Evolutionary conservation across 2,888 invertebrate genomes (phyloP), one percentile per base, ranked within the genome.

Genomic region (Tetanocera ferruginea): DNA sequence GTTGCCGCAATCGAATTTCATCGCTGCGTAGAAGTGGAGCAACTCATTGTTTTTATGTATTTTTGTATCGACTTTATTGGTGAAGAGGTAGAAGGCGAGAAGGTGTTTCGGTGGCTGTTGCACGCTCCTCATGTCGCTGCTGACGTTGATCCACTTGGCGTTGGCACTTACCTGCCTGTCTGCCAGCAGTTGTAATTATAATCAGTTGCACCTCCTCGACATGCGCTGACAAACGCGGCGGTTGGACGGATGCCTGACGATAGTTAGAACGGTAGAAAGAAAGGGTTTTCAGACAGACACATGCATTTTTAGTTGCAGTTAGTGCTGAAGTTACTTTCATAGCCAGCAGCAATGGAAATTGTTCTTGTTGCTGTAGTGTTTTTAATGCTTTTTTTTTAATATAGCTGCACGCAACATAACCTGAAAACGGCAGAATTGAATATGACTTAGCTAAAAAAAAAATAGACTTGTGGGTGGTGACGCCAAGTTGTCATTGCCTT

Each of bases 131-230:
- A 55, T 69, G 43, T n/a, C 19, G 75, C 51, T 55, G 9, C 57
- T 60, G 64, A 49, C 76, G 49, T 72, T 78, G 79, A 62, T 76
- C 77, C 80, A 80, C 80, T 82, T 80, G 81, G 80, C 80, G 80
- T 73, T 76, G 80, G 72, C 78, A 79, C 77, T 79, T 78, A 77
- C 71, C 81, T 78, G 64, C 83, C 83, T 86, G 86, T 85, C 87
- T 84, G 86, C 83, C 86, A 86, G 87, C 87, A 83, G 86, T 86
- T 85, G 86, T 86, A 87, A 87, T 87, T 87, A 87, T 84, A 82
- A 83, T 85, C 85, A 83, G 85, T 85, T 86, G 84, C 85, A 85
- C 86, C 85, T 85, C 84, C 85, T 83, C 85, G 84, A 60, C 57
- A 34, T 34, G 37, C 31, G 23, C 34, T 19, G n/a, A 62, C 49